A percentile compares a stretch with the other conserved stretches of the same genome.
Conservation (phyloP, 2,888 invertebrate species). For the Cheilosia urbana region DNA sequence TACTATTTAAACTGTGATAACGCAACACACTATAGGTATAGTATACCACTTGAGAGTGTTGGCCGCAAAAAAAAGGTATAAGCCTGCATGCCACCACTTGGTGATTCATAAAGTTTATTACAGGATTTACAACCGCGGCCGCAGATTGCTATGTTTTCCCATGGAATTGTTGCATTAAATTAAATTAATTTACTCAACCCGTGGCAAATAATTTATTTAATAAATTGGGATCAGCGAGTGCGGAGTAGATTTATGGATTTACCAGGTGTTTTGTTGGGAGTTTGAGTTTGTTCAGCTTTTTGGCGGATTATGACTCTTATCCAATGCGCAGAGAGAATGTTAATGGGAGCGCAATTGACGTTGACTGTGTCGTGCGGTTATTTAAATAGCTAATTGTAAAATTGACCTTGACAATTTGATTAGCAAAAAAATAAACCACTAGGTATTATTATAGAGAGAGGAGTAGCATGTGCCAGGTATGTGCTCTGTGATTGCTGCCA, state of each 20-base stretch:
- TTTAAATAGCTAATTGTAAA: background rate
- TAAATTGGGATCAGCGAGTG: slow-evolving; percentile 52
- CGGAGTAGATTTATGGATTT: slow-evolving; percentile 53
- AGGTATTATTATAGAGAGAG: no score
- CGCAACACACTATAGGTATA: background rate
- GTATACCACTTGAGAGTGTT: slow-evolving; percentile 8
- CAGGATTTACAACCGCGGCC: slow-evolving; percentile 36
- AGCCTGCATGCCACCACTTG: background rate
- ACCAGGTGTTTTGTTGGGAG: slow-evolving; percentile 53
- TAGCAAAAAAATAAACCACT: background rate
- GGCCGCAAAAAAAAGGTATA: background rate
- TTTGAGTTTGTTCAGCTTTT: slow-evolving; percentile 36
- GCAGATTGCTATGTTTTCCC: slow-evolving; percentile 40
- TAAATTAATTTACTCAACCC: slow-evolving; percentile 60
- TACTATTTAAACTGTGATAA: slow-evolving; percentile 45
- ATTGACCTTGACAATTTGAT: background rate
- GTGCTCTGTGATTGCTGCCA: no score
- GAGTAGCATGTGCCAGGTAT: no score
- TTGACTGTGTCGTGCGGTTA: background rate
- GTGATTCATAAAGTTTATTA: slow-evolving; percentile 53
- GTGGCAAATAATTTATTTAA: slow-evolving; percentile 47
- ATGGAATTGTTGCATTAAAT: slow-evolving; percentile 57
- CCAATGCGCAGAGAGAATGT: slow-evolving; percentile 14
- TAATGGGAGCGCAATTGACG: slow-evolving; percentile 18
- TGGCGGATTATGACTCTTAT: slow-evolving; percentile 11